These are phyloP conservation scores for Poeciliopsis turrubarensis DNA, from an alignment of 2,113 vertebrate species.

Conservation along the genomic window DNA sequence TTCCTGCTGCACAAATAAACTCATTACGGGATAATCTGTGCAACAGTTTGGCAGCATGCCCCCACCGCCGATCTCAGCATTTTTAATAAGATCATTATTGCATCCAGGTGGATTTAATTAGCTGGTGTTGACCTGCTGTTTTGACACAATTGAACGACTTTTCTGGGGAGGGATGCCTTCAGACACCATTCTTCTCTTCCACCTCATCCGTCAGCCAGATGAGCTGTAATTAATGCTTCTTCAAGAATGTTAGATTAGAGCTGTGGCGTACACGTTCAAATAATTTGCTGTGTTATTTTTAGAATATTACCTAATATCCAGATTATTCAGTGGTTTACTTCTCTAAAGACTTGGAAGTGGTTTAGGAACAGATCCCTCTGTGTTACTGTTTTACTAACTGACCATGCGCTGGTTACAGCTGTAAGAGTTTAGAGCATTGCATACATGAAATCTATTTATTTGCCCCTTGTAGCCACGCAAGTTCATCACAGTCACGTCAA, in stretches of 20 bases:
- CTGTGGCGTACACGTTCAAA: constrained; percentile 3
- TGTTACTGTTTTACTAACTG: constrained; percentile 32
- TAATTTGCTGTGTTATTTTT: constrained; percentile 27
- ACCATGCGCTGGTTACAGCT: constrained; percentile 55
- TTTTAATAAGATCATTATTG: constrained; percentile 78
- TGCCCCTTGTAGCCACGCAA: constrained; percentile 16
- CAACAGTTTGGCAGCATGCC: constrained; percentile 52
- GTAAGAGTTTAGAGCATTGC: constrained; percentile 40
- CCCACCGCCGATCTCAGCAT: constrained; percentile 62
- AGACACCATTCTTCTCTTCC: constrained; percentile 24
- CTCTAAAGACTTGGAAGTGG: constrained; percentile 3
- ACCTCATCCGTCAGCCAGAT: constrained; percentile 28
- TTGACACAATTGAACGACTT: constrained; percentile 59
- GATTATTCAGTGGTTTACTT: constrained; percentile 15
- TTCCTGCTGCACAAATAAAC: constrained; percentile 74
- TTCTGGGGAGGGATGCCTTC: constrained; percentile 32
- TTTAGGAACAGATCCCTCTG: constrained; percentile 40
- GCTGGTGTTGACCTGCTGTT: constrained; percentile 67
- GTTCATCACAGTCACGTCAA: constrained; percentile 17
- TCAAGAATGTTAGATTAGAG: constrained; percentile 5
- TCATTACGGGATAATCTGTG: constrained; percentile 73
- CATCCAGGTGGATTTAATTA: constrained; percentile 74
- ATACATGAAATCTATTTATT: constrained; percentile 39
- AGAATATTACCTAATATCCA: constrained; percentile 32
- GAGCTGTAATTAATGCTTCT: constrained; percentile 28